These are phyloP conservation scores for Semnopithecus entellus DNA, from an alignment of 2,113 vertebrate species.

Conservation along the genomic window DNA sequence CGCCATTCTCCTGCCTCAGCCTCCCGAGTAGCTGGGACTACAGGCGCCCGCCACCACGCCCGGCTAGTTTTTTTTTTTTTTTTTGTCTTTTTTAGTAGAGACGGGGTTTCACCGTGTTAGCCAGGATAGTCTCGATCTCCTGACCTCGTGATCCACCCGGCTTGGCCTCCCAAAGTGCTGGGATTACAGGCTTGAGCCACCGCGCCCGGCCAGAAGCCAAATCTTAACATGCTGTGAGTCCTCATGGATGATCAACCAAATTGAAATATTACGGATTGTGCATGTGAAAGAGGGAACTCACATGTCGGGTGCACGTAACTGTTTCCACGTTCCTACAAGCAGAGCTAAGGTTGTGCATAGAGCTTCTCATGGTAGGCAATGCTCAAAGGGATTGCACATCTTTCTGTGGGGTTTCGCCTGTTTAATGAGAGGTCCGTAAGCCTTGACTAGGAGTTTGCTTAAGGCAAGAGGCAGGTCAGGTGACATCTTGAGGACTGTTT, in stretches of 20 bases:
- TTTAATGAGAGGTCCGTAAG: not conserved
- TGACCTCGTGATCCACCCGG: no score
- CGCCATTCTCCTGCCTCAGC: no score
- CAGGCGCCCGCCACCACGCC: no score
- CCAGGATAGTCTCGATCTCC: no score
- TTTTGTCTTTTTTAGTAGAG: no score
- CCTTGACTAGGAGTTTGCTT: not conserved
- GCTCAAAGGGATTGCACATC: not conserved
- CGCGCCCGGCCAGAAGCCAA: not conserved
- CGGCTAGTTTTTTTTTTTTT: no score
- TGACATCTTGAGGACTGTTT: not conserved
- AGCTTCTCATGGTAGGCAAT: not conserved
- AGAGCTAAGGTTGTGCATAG: not conserved
- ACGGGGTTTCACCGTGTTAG: no score
- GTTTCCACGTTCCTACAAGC: not conserved
- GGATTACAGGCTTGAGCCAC: no score
- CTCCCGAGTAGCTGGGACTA: no score
- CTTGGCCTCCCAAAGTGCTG: no score
- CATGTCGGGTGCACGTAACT: not conserved
- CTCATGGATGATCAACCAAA: not conserved
- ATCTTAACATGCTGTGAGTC: not conserved
- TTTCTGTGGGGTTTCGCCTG: not conserved
- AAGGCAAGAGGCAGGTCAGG: not conserved
- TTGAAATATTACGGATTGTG: not conserved
- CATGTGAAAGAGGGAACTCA: not conserved